Base-by-base conservation (phyloP, 2,888 invertebrate species). In the Ichneumon xanthorius region DNA sequence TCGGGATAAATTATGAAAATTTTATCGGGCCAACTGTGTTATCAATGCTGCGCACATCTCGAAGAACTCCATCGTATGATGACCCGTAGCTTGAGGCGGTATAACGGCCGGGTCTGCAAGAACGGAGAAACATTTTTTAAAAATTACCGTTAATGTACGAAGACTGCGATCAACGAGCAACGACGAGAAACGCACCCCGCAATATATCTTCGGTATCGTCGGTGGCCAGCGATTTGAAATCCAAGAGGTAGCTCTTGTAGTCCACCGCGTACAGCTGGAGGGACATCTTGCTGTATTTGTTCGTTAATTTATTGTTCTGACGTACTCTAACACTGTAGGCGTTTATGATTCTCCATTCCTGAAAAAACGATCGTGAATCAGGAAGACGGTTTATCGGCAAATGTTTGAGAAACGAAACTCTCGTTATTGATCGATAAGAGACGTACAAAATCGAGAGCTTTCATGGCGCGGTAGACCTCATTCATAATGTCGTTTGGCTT, bases 401-500 rank as follows among this genome's bases (percentile, higher is more conserved):
- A 45, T 40, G 2, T 61, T 82, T 61, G 9, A 58, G 53, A 58
- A 80, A 58, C 14, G 55, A 55, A n/a, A 63, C 7, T 80, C 11
- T n/a, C 16, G 19, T 19, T 22, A 4, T 7, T 16, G 14, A 53
- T n/a, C n/a, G 22, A 61, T 53, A 58, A 11, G 48, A 53, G 33
- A 37, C 95, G 95, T 94, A 96, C 96, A 94, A 99, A 99, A 94
- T 98, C 98, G 9, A 99, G 95, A 1, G 98, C 97, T 94, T 99
- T 99, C 99, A 99, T 99, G 0, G 99, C 99, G 88, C 99, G 96
- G 94, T 99, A 99, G 0, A 99, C 99, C 94, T 99, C 99, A 94
- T 99, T 97, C 99, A 99, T 99, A 78, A 99, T 99, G 94, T 99
- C 99, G 93, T 98, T 98, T 0, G 99, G 99, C 93, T 99, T 99